Evolutionary conservation across 2,797 vertebrate genomes (phyloP).

Genomic region (Hafferia zeledoni): DNA sequence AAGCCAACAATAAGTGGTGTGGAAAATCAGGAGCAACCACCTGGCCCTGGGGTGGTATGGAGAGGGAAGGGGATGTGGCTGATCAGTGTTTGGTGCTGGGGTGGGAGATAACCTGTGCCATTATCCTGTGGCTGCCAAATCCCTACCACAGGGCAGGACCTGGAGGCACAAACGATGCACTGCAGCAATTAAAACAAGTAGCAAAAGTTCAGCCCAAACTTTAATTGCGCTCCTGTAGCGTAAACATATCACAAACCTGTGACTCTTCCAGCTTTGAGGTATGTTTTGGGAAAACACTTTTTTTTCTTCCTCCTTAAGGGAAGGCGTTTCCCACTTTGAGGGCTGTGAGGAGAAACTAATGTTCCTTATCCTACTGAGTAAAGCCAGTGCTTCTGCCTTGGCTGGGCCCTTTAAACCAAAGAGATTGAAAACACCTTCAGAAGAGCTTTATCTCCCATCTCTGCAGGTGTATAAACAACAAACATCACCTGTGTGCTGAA

Average conservation of each 20-base stretch:
- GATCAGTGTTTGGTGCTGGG: not conserved
- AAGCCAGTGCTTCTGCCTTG: not conserved
- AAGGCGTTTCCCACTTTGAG: not conserved
- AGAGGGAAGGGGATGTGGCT: not conserved
- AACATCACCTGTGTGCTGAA: rapidly evolving
- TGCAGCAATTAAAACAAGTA: not conserved
- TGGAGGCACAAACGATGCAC: not conserved
- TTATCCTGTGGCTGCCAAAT: not conserved
- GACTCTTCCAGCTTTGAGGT: not conserved
- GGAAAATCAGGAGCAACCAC: not conserved
- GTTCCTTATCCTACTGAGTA: not conserved
- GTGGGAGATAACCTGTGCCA: not conserved
- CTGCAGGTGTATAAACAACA: not conserved
- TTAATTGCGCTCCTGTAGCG: not conserved
- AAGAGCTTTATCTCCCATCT: not conserved
- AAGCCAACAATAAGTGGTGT: not conserved
- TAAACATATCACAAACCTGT: rapidly evolving
- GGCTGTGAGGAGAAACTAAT: not conserved
- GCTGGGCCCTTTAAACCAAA: not conserved
- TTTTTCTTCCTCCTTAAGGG: not conserved
- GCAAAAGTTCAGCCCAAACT: not conserved
- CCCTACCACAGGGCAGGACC: not conserved
- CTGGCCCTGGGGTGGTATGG: not conserved
- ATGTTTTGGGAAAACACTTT: not conserved
- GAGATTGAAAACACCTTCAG: not conserved